Evolutionary conservation across 2,797 vertebrate genomes (phyloP).

Genomic region (Siniperca undulata): DNA sequence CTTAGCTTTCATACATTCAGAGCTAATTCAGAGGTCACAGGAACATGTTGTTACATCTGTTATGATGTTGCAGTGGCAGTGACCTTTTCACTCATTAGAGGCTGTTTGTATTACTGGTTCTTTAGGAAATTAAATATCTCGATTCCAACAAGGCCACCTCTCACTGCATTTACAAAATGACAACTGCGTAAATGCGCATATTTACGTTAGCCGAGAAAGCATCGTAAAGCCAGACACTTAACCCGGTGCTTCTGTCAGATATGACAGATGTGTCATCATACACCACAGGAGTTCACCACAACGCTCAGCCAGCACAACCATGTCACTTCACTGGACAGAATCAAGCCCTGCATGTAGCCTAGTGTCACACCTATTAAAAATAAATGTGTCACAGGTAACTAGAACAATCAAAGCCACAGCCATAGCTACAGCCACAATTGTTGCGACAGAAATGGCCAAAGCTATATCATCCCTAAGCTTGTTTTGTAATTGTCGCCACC

Average conservation of each 20-base stretch:
- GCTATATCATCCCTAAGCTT: background rate
- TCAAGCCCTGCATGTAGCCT: background rate
- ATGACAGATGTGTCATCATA: background rate
- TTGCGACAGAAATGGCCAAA: background rate
- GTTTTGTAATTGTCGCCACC: background rate
- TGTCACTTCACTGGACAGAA: background rate
- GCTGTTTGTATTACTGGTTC: background rate
- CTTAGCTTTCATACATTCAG: background rate
- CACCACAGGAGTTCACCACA: background rate
- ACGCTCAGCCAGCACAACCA: background rate
- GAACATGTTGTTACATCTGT: background rate
- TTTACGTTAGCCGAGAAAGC: no score
- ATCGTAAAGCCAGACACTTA: background rate
- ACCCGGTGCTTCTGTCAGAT: background rate
- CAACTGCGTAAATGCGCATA: no score
- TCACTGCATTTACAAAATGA: no score
- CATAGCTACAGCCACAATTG: background rate
- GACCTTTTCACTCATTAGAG: background rate
- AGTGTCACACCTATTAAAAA: background rate
- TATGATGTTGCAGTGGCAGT: background rate
- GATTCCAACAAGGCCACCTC: background rate
- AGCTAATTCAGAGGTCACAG: conserved; percentile 3
- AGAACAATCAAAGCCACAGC: background rate
- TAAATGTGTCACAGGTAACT: no score
- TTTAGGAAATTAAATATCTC: background rate